Base-by-base conservation (phyloP, 2,888 invertebrate genomes). In the Strigamia crassipes region DNA sequence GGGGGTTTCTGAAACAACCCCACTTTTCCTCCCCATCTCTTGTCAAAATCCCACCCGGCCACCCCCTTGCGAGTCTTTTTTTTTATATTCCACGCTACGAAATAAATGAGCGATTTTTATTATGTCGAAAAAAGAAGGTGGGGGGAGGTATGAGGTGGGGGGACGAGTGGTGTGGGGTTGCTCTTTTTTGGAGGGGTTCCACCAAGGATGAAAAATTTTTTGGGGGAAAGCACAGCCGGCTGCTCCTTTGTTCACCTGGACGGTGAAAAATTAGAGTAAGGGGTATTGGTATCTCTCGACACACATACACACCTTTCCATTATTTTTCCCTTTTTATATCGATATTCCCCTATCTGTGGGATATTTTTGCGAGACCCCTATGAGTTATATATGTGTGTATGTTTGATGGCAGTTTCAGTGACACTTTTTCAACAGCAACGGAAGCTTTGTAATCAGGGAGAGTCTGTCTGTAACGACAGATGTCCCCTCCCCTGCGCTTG, bases 101-200 rank as follows among this genome's bases (percentile, higher is more conserved):
- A 73, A 73, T 73, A 73, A 73, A 73, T 73, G 73, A 73, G 73
- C 73, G 73, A 73, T 73, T 73, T 73, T 73, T 73, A 73, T 73
- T 73, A 73, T 73, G 73, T 73, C n/a, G 73, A 12, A 73, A 73
- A 31, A 31, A 73, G 23, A 9, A 9, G 31, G 12, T 27, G 73
- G 56, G 56, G 18, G 18, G 56, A 56, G 46, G 46, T 46, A 46
- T n/a, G 46, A n/a, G 46, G 61, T 66, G 61, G 61, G 61, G 61
- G 61, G 21, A 66, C n/a, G 21, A 66, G 73, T 31, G 73, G 73
- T 73, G 73, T 73, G 73, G 73, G 73, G 73, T 73, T 73, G 73
- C 73, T 23, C 73, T 73, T 73, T 73, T 73, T 73, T 73, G 73
- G 31, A 31, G 73, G 73, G 73, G 73, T 73, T 73, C 73, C 31